These are phyloP conservation scores for Malurus cyaneus DNA, from an alignment of 2,113 vertebrate genomes.

Conservation along the genomic window DNA sequence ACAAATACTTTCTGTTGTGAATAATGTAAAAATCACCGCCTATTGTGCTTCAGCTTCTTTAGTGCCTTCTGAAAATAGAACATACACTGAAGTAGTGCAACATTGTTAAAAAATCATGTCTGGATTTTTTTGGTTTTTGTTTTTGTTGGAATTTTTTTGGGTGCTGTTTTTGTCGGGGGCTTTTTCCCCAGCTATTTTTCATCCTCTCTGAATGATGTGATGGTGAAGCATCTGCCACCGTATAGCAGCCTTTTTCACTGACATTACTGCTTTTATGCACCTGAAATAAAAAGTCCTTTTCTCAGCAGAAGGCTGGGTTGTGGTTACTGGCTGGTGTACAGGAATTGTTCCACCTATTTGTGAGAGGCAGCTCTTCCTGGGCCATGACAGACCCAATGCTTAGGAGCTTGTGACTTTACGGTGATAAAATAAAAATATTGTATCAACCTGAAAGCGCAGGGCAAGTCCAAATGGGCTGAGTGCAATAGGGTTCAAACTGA, in stretches of 20 bases:
- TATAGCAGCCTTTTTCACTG: neutral
- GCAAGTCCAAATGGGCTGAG: neutral
- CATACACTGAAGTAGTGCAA: neutral
- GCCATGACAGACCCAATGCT: neutral
- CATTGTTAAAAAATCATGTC: neutral
- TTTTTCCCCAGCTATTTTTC: neutral
- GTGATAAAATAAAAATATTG: neutral
- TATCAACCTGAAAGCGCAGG: neutral
- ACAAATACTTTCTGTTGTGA: slow-evolving; percentile 6
- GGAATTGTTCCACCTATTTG: neutral
- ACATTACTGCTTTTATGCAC: neutral
- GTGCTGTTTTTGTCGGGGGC: neutral
- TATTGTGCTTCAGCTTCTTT: slow-evolving; percentile 14
- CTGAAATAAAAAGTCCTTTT: neutral
- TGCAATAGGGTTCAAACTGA: neutral
- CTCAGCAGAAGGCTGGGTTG: neutral
- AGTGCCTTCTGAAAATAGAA: neutral
- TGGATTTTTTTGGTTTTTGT: neutral
- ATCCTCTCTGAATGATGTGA: neutral
- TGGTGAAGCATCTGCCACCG: neutral
- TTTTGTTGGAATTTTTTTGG: neutral
- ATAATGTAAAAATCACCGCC: slow-evolving; percentile 43
- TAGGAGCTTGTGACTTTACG: neutral
- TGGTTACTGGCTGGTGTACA: neutral
- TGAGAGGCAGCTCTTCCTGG: neutral